These are phyloP conservation scores for Hippocampus kuda DNA, from an alignment of 2,797 vertebrate genomes.

Conservation along the genomic window DNA sequence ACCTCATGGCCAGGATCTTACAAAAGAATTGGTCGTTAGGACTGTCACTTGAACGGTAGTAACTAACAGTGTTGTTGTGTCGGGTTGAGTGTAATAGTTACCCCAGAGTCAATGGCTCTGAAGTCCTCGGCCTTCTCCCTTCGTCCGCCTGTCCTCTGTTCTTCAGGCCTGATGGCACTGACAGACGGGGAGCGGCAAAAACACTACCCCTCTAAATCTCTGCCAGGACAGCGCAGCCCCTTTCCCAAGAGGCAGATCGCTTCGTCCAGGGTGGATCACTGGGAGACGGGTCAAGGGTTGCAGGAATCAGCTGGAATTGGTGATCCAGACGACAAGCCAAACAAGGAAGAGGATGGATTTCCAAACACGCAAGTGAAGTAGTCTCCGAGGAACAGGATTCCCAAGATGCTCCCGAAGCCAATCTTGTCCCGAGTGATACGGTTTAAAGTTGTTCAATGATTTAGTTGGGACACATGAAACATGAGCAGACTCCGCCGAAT, in stretches of 20 bases:
- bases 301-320: slow-evolving; percentile 55
- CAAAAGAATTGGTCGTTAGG: background rate
- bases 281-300: slow-evolving; percentile 34
- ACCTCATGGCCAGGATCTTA: slow-evolving; percentile 99
- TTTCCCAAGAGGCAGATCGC: slow-evolving; percentile 61
- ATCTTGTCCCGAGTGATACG: slow-evolving; percentile 20
- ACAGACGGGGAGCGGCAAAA: slow-evolving; percentile 51
- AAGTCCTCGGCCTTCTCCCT: slow-evolving; percentile 80
- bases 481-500: slow-evolving; percentile 31
- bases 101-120: slow-evolving; percentile 89
- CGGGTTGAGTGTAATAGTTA: slow-evolving; percentile 45
- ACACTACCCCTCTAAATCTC: slow-evolving; percentile 47
- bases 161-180: slow-evolving; percentile 56
- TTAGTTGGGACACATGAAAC: slow-evolving; percentile 27
- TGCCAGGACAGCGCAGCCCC: slow-evolving; percentile 62
- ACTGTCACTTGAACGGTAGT: background rate
- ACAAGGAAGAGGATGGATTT: slow-evolving; percentile 18
- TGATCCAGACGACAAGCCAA: slow-evolving; percentile 44
- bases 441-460: slow-evolving; percentile 25
- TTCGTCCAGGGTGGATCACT: slow-evolving; percentile 66
- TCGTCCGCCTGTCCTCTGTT: slow-evolving; percentile 44
- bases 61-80: too few relatives aligned
- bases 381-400: slow-evolving; percentile 21
- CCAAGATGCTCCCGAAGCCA: slow-evolving; percentile 16
- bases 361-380: slow-evolving; percentile 1